Evolutionary conservation across 2,888 invertebrate genomes (phyloP).

Genomic region (Eupithecia inturbata): DNA sequence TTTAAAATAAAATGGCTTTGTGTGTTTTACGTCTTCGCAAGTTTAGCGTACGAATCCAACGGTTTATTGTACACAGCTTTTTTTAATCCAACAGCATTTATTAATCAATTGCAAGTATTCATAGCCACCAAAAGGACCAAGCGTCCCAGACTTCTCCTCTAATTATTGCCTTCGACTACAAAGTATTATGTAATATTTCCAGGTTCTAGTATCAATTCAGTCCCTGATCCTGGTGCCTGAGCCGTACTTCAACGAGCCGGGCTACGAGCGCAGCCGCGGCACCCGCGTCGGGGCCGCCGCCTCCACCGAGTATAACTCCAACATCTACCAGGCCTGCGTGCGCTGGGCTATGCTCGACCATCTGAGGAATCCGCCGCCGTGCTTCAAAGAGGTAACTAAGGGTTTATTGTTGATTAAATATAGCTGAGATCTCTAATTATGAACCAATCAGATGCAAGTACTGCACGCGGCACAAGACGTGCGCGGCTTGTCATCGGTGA

Average conservation of each 20-base stretch:
- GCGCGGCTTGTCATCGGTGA: no score
- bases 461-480: no score
- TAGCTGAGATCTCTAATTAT: no score
- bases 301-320: constrained; percentile 97
- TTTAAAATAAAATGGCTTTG: no score
- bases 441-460: no score
- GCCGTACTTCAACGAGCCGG: constrained; percentile 97
- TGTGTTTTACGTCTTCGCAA: no score
- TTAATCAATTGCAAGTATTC: neutral
- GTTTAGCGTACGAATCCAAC: no score
- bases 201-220: constrained; percentile 96
- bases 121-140: neutral
- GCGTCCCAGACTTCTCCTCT: neutral
- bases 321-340: constrained; percentile 96
- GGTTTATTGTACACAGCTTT: no score
- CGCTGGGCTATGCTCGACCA: constrained; percentile 99
- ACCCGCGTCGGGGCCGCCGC: constrained; percentile 94
- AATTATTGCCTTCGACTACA: neutral
- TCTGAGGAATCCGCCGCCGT: constrained; percentile 93
- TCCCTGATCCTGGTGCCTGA: constrained; percentile 96
- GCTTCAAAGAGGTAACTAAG: constrained; percentile 91
- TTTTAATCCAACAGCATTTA: no score
- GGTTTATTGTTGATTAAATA: neutral
- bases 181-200: constrained; percentile 23
- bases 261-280: constrained; percentile 95